Evolutionary conservation across 2,113 vertebrate genomes (phyloP).

Genomic region (Cyprinodon brontotheroides): DNA sequence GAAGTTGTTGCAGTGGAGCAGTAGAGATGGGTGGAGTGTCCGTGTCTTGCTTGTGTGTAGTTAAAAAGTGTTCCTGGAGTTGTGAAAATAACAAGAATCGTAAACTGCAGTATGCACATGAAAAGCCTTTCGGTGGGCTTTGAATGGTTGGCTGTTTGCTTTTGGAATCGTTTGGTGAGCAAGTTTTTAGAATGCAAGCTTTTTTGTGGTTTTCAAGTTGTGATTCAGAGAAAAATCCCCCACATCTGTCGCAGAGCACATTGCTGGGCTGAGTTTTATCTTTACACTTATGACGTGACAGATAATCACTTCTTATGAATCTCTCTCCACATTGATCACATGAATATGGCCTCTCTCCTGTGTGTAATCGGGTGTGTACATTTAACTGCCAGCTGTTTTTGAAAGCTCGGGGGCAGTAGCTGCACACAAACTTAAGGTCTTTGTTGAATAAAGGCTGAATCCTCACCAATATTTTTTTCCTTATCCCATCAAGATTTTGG

Average conservation of each 20-base stretch:
- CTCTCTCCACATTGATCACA: slow-evolving; percentile 74
- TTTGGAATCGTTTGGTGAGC: slow-evolving; percentile 14
- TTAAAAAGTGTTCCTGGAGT: slow-evolving; percentile 80
- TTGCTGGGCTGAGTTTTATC: slow-evolving; percentile 17
- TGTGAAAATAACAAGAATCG: slow-evolving; percentile 80
- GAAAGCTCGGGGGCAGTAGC: slow-evolving; percentile 76
- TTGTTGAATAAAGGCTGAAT: slow-evolving; percentile 64
- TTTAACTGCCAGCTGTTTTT: slow-evolving; percentile 47
- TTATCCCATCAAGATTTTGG: slow-evolving; percentile 34
- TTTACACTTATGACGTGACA: slow-evolving; percentile 78
- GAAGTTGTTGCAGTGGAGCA: slow-evolving; percentile 62
- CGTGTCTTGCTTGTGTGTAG: slow-evolving; percentile 69
- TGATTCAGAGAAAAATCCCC: slow-evolving; percentile 57
- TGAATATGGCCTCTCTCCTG: slow-evolving; percentile 76
- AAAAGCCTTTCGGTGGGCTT: slow-evolving; percentile 69
- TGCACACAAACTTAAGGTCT: slow-evolving; percentile 64
- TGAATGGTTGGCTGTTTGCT: slow-evolving; percentile 11
- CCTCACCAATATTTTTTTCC: slow-evolving; percentile 53
- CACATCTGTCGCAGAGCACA: slow-evolving; percentile 72
- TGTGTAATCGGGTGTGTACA: slow-evolving; percentile 75
- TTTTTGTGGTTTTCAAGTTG: slow-evolving; percentile 59
- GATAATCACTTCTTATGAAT: slow-evolving; percentile 79
- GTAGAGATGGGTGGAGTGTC: slow-evolving; percentile 31
- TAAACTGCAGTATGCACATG: slow-evolving; percentile 77
- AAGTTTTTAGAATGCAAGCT: slow-evolving; percentile 34